phyloP scores from a whole-genome alignment of 1,140 invertebrate species.

The Caenorhabditis latens region DNA sequence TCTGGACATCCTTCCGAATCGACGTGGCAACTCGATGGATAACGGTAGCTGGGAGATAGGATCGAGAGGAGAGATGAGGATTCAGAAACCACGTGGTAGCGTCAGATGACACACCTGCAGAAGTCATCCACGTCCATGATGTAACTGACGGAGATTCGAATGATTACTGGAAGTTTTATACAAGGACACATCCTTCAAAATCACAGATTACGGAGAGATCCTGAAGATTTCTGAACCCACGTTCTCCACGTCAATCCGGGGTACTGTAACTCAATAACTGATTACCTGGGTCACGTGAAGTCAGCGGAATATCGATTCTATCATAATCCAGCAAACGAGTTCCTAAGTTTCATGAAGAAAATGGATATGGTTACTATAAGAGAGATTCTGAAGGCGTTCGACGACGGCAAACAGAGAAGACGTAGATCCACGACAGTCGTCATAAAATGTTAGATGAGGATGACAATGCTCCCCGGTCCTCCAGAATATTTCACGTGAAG shows the following conservation, averaged over 20 bases:
- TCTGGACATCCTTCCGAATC: constrained; percentile 86
- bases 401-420: constrained; percentile 86
- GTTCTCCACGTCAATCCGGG: neutral
- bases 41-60: constrained; percentile 77
- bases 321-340: neutral
- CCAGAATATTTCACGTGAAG: constrained; percentile 90
- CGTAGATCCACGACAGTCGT: constrained; percentile 83
- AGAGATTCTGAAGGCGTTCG: constrained; percentile 88
- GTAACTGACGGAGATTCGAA: neutral
- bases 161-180: constrained; percentile 11
- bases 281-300: neutral
- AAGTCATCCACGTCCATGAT: constrained; percentile 47
- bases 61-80: constrained; percentile 43
- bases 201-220: constrained; percentile 29
- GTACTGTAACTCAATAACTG: constrained; percentile 56
- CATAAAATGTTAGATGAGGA: constrained; percentile 82
- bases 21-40: constrained; percentile 89
- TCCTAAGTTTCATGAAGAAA: constrained; percentile 2
- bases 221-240: neutral
- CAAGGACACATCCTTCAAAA: constrained; percentile 5
- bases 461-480: constrained; percentile 93
- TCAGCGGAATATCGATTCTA: neutral
- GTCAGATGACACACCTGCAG: constrained; percentile 18
- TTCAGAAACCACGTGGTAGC: constrained; percentile 6
- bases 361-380: neutral